These are phyloP conservation scores for Sarcoramphus papa DNA, from an alignment of 2,797 vertebrate genomes.

Conservation along the genomic window DNA sequence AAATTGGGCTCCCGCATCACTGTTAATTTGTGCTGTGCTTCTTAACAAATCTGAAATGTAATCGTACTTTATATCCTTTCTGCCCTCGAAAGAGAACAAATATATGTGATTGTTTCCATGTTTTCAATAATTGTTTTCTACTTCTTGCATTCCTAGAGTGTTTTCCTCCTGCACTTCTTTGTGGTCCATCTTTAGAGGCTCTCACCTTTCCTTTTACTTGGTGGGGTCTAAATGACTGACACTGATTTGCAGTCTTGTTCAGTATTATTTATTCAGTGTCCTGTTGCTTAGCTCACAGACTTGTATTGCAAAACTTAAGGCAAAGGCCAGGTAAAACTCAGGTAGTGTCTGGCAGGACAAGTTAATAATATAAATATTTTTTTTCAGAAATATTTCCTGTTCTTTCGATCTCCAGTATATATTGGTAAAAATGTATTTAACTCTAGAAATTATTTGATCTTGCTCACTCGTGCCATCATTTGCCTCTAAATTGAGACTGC, in stretches of 20 bases:
- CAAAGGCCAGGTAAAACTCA: not conserved
- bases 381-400: not conserved
- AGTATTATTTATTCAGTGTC: not conserved
- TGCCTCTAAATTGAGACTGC: not conserved
- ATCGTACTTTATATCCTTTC: not conserved
- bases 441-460: not conserved
- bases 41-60: not conserved
- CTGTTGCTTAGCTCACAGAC: not conserved
- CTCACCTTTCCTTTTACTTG: not conserved
- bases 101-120: not conserved
- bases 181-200: not conserved
- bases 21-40: not conserved
- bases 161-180: not conserved
- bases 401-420: not conserved
- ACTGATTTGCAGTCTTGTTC: not conserved
- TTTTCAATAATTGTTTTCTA: not conserved
- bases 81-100: not conserved
- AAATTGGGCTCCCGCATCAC: not conserved
- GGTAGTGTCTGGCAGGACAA: not conserved
- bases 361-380: not conserved
- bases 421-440: not conserved
- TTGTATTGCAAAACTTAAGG: not conserved
- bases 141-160: not conserved
- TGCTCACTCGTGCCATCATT: fast-evolving
- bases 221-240: not conserved